phyloP scores from a whole-genome alignment of 2,113 vertebrate genomes.

The Trichechus manatus region DNA sequence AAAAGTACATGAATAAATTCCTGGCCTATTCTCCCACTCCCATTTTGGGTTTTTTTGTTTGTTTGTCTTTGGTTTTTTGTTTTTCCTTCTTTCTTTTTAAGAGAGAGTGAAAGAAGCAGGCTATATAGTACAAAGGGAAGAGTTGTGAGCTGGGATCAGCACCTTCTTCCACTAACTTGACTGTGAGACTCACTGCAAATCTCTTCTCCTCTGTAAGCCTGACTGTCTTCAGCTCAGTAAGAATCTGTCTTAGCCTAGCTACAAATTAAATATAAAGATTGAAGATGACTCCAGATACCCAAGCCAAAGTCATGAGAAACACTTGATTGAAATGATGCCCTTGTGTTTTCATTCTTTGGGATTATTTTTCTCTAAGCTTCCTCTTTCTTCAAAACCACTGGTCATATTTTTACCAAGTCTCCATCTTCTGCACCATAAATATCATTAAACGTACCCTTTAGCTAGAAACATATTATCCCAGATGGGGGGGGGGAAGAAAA shows the following conservation, averaged over 20 bases:
- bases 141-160: neutral
- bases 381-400: conserved; percentile 31
- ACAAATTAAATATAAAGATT: neutral
- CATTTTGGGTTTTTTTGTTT: neutral
- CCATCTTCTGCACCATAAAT: conserved; percentile 29
- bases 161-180: neutral
- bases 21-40: neutral
- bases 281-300: neutral
- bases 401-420: conserved; percentile 7
- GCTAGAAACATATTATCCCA: neutral
- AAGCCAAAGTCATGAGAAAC: neutral
- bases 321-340: neutral
- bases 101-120: neutral
- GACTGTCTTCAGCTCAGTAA: neutral
- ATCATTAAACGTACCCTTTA: conserved; percentile 62
- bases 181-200: neutral
- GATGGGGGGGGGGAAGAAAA: neutral
- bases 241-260: neutral
- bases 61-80: neutral
- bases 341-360: conserved; percentile 45
- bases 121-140: neutral
- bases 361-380: conserved; percentile 52
- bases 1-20: neutral
- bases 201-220: neutral
- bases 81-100: neutral